Evolutionary conservation across 1,140 invertebrate genomes (phyloP).

Genomic region (Drosophila chauvacae): DNA sequence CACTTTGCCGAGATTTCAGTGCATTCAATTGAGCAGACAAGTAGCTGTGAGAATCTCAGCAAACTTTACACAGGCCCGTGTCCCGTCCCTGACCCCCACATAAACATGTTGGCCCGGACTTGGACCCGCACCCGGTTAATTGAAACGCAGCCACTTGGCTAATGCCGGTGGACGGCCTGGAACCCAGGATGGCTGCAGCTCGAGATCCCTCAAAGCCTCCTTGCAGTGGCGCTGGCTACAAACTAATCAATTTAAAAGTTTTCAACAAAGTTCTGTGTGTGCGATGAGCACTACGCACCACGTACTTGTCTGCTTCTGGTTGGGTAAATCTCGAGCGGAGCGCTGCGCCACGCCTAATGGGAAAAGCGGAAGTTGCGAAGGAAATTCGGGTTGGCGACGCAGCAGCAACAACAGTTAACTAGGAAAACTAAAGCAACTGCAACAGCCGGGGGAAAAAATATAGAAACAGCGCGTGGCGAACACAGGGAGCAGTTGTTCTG

Average conservation of each 20-base stretch:
- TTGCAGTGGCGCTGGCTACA: conserved; percentile 35
- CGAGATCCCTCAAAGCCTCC: conserved; percentile 15
- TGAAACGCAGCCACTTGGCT: conserved; percentile 69
- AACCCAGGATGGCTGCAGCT: conserved; percentile 2
- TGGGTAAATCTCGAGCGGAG: conserved; percentile 59
- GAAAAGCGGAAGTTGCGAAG: conserved; percentile 64
- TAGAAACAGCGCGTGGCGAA: conserved; percentile 42
- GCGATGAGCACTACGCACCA: conserved; percentile 38
- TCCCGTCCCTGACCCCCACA: conserved; percentile 2
- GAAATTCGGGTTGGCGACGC: conserved; percentile 51
- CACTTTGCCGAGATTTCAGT: conserved; percentile 28
- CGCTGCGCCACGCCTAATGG: conserved; percentile 67
- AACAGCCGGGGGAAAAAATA: conserved; percentile 47
- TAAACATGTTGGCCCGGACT: conserved; percentile 42
- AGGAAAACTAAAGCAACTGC: conserved; percentile 14
- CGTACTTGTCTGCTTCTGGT: conserved; percentile 62
- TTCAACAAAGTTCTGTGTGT: conserved; percentile 62
- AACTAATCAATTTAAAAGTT: conserved; percentile 81
- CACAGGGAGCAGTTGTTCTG: conserved; percentile 69
- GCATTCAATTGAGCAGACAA: conserved; percentile 49
- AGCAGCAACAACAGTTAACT: conserved; percentile 6
- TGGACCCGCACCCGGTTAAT: conserved; percentile 44
- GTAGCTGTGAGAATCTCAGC: conserved; percentile 34
- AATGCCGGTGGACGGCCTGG: conserved; percentile 21
- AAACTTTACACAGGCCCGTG: conserved; percentile 32